Evolutionary conservation across 92 coral and sea anemone species (phyloP).

Genomic region (Nematostella vectensis): DNA sequence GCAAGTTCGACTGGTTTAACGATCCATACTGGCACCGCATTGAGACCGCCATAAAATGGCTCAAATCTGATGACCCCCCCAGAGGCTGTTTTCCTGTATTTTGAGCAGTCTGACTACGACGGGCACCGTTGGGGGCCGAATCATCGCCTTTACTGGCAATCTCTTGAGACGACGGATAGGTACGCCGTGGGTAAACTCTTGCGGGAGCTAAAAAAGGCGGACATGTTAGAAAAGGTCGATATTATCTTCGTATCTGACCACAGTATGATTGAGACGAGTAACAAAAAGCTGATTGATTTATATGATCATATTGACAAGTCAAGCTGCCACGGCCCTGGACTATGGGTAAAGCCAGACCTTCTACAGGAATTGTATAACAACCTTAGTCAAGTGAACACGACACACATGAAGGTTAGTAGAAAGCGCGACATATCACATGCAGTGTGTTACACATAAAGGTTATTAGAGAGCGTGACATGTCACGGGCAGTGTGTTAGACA

Average conservation of each 20-base stretch:
- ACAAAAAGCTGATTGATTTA: constrained; percentile 38
- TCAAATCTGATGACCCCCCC: constrained; percentile 59
- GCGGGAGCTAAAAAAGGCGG: constrained; percentile 40
- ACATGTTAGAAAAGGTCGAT: constrained; percentile 60
- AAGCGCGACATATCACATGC: no score
- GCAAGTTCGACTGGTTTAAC: constrained; percentile 9
- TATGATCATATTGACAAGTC: constrained; percentile 10
- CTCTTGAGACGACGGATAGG: constrained; percentile 45
- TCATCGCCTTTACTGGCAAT: constrained; percentile 25
- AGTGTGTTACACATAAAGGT: no score
- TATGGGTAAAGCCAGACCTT: constrained; percentile 49
- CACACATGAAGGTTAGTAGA: constrained; percentile 53
- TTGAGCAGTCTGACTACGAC: constrained; percentile 38
- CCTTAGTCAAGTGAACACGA: constrained; percentile 32
- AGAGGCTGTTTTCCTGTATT: constrained; percentile 46
- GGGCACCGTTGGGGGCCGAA: constrained; percentile 61
- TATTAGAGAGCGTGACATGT: no score
- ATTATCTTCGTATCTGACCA: constrained; percentile 74
- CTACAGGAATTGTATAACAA: constrained; percentile 56
- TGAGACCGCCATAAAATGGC: constrained; percentile 60
- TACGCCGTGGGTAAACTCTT: constrained; percentile 67
- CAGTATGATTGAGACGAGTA: constrained; percentile 60
- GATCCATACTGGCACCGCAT: constrained; percentile 50
- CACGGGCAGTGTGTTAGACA: no score
- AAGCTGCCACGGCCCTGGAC: constrained; percentile 6